These are phyloP conservation scores for Orthosia cruda DNA, from an alignment of 2,888 invertebrate species.

Conservation along the genomic window DNA sequence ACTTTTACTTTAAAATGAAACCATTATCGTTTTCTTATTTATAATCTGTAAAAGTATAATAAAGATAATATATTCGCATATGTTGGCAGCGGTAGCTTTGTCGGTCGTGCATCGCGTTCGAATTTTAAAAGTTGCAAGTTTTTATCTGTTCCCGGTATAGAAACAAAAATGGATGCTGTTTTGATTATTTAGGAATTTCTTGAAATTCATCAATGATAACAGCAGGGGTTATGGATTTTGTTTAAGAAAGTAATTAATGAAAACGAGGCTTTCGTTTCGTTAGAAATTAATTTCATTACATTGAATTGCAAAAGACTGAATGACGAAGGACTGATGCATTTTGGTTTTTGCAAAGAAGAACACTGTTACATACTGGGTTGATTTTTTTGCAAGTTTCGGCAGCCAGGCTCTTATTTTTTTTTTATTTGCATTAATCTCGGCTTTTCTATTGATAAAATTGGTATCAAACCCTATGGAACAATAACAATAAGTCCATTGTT, in stretches of 20 bases:
- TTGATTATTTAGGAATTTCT: conserved; percentile 50
- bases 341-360: background rate
- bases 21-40: conserved; percentile 46
- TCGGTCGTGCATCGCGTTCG: conserved; percentile 64
- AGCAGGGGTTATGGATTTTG: conserved; percentile 49
- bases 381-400: background rate
- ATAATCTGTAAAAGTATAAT: conserved; percentile 58
- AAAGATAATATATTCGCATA: conserved; percentile 70
- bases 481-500: conserved; percentile 8
- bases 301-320: conserved; percentile 8
- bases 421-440: too few relatives aligned
- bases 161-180: conserved; percentile 52
- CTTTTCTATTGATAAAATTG: background rate
- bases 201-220: conserved; percentile 43
- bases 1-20: conserved; percentile 49
- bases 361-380: background rate
- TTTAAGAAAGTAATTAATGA: conserved; percentile 32
- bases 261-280: conserved; percentile 6
- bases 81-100: conserved; percentile 72
- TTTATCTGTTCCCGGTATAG: conserved; percentile 59
- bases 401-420: too few relatives aligned
- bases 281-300: conserved; percentile 20
- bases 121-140: conserved; percentile 73
- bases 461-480: background rate
- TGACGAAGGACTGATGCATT: background rate